Percentiles rank a stretch among this genome's conserved stretches.
phyloP scores from a whole-genome alignment of 2,888 invertebrate genomes.

The Cybosia mesomella region DNA sequence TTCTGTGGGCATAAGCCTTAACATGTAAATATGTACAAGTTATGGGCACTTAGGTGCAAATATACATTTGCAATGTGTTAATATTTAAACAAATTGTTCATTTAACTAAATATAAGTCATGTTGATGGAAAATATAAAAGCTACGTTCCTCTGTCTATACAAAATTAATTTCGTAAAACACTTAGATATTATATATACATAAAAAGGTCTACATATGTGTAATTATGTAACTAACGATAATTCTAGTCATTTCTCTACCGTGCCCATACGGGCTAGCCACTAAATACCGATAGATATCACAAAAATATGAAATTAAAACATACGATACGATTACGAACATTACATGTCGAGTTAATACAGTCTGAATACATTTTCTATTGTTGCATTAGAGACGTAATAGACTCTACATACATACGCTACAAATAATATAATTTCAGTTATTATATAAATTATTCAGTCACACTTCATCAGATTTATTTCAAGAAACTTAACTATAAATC shows the following conservation, averaged over 20 bases:
- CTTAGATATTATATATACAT: constrained; percentile 55
- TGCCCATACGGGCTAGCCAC: constrained; percentile 39
- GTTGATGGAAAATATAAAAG: constrained; percentile 55
- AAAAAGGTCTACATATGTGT: constrained; percentile 43
- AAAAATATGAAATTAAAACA: constrained; percentile 46
- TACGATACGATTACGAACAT: constrained; percentile 10
- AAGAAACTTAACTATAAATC: constrained; percentile 56
- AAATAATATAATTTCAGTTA: constrained; percentile 49
- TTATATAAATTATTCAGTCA: constrained; percentile 63
- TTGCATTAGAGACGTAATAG: constrained; percentile 12
- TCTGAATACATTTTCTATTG: constrained; percentile 36
- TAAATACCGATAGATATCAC: constrained; percentile 58
- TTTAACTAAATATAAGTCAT: constrained; percentile 56
- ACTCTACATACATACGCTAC: constrained; percentile 43
- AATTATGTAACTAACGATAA: constrained; percentile 44
- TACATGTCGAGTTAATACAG: constrained; percentile 29
- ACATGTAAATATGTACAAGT: constrained; percentile 57
- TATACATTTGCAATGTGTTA: constrained; percentile 61
- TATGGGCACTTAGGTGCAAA: constrained; percentile 76
- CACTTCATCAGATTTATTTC: constrained; percentile 59
- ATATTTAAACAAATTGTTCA: constrained; percentile 52
- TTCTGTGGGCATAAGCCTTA: constrained; percentile 25
- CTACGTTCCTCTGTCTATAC: constrained; percentile 47
- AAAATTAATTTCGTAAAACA: constrained; percentile 57
- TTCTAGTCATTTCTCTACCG: constrained; percentile 36